These are phyloP conservation scores for Akabosia matsudoensis DNA, from an alignment of 1,140 invertebrate genomes.

Conservation along the genomic window DNA sequence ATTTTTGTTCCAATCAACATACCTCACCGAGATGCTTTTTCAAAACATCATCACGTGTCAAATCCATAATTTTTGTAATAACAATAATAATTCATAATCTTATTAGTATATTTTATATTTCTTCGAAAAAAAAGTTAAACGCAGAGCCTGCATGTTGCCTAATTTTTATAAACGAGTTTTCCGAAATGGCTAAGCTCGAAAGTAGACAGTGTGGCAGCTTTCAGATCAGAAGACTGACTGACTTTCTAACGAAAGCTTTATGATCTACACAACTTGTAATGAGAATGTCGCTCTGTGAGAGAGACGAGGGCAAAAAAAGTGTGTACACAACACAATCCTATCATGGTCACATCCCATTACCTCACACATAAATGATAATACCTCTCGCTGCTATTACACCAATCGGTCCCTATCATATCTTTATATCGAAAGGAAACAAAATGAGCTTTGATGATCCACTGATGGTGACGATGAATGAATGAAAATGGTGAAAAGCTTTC, in stretches of 20 bases:
- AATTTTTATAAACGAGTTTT: too few relatives aligned
- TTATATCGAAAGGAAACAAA: too few relatives aligned
- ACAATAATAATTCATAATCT: too few relatives aligned
- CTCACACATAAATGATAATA: neutral
- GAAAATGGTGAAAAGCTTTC: neutral
- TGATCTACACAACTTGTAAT: neutral
- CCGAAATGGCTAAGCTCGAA: too few relatives aligned
- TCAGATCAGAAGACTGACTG: neutral
- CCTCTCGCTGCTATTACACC: neutral
- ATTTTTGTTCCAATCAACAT: too few relatives aligned
- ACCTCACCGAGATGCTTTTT: too few relatives aligned
- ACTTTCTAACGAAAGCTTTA: neutral
- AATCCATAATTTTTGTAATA: too few relatives aligned
- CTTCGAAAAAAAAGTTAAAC: too few relatives aligned
- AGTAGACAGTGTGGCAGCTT: conserved; percentile 4
- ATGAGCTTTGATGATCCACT: neutral
- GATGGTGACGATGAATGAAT: neutral
- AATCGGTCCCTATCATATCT: neutral
- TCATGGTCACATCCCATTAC: neutral
- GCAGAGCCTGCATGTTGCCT: too few relatives aligned
- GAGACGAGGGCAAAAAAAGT: neutral
- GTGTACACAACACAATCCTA: neutral
- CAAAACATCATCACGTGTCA: too few relatives aligned
- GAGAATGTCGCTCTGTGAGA: neutral
- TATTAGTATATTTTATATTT: too few relatives aligned